A percentile compares a stretch with the other conserved stretches of the same genome.
These are phyloP conservation scores for Paraescarpia echinospica DNA, from an alignment of 1,140 invertebrate genomes.

Conservation along the genomic window DNA sequence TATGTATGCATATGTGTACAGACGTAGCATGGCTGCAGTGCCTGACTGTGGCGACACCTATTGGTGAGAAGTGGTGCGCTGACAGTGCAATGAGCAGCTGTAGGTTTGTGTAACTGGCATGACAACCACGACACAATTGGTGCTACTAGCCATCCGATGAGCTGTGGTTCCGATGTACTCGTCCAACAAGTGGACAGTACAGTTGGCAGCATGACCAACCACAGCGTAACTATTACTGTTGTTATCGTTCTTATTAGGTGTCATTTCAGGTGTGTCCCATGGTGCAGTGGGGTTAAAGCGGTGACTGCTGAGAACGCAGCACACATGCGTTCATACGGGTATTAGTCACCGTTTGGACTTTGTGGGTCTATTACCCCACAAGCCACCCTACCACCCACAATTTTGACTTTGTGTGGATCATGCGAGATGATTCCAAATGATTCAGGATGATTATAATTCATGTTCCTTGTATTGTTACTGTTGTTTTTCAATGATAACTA, in stretches of 20 bases:
- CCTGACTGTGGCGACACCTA: no score
- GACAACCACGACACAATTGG: neutral
- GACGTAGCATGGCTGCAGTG: neutral
- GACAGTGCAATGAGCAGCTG: neutral
- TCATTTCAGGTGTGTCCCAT: neutral
- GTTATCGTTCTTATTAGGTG: neutral
- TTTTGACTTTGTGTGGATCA: slow-evolving; percentile 1
- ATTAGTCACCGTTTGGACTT: neutral
- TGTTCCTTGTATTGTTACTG: neutral
- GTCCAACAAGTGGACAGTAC: neutral
- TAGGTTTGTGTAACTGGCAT: neutral
- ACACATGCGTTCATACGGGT: neutral
- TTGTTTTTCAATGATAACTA: neutral
- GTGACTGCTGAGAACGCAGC: neutral
- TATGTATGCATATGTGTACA: slow-evolving; percentile 1
- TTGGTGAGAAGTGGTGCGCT: neutral
- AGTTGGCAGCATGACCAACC: neutral
- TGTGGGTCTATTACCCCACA: neutral
- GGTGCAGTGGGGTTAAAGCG: neutral
- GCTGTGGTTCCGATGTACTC: neutral
- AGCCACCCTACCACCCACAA: neutral
- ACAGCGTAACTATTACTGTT: neutral
- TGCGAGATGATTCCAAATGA: neutral
- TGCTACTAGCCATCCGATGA: neutral
- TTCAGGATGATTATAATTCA: neutral